phyloP scores from a whole-genome alignment of 1,140 invertebrate genomes.

The Hormaphis cornu region DNA sequence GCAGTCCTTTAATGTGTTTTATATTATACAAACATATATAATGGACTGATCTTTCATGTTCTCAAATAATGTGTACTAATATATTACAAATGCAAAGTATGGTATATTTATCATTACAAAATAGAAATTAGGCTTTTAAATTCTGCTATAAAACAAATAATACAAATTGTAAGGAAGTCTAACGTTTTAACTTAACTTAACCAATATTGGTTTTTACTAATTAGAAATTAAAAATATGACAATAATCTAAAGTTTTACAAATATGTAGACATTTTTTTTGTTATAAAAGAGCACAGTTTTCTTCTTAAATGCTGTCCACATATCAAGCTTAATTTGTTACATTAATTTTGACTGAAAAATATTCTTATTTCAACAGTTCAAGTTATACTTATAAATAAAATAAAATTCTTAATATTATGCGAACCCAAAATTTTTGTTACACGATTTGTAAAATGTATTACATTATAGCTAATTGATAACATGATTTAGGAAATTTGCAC shows the following conservation, averaged over 20 bases:
- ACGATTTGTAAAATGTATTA: constrained; percentile 25
- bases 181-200: background rate
- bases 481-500: background rate
- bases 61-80: background rate
- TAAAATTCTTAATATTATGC: constrained; percentile 1
- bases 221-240: constrained; percentile 8
- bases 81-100: background rate
- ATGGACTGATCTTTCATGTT: background rate
- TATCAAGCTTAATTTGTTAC: constrained; percentile 12
- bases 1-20: background rate
- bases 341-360: background rate
- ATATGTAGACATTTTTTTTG: background rate
- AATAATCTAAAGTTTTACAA: constrained; percentile 24
- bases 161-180: background rate
- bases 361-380: background rate
- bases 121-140: background rate
- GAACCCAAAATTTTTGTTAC: constrained; percentile 13
- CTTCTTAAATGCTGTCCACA: constrained; percentile 8
- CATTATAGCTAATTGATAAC: constrained; percentile 10
- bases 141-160: background rate
- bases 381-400: background rate
- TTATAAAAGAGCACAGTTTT: background rate
- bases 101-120: background rate
- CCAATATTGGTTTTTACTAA: background rate
- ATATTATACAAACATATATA: too few relatives aligned